Percentiles rank a stretch among this genome's conserved stretches.
phyloP scores from a whole-genome alignment of 2,888 invertebrate genomes.

The Xestoiulus laeticollis region DNA sequence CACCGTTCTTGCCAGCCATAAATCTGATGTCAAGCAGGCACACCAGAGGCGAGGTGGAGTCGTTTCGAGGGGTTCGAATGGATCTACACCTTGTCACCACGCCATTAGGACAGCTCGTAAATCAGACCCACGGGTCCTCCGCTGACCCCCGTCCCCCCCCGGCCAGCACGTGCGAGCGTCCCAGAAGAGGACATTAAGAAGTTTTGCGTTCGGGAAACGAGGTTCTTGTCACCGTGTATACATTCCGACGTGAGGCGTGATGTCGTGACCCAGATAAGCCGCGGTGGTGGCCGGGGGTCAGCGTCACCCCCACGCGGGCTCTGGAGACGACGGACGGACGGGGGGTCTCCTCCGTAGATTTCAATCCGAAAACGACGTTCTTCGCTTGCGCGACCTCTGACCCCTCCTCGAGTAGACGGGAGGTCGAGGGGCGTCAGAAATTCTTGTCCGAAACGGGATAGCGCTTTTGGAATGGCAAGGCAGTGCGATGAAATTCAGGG shows the following conservation, averaged over 20 bases:
- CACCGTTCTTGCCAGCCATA: neutral
- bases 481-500: too few relatives aligned
- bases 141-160: neutral
- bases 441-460: too few relatives aligned
- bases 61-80: neutral
- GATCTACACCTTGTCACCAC: slow-evolving; percentile 19
- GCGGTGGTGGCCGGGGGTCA: neutral
- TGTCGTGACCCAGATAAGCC: neutral
- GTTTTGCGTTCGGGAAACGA: neutral
- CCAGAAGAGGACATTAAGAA: too few relatives aligned
- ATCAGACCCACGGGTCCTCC: neutral
- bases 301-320: neutral
- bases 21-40: neutral
- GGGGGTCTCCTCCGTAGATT: too few relatives aligned
- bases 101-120: slow-evolving; percentile 19
- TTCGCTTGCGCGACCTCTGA: too few relatives aligned
- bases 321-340: too few relatives aligned
- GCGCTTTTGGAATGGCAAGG: too few relatives aligned
- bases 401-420: too few relatives aligned
- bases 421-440: too few relatives aligned
- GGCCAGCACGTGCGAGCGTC: neutral
- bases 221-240: neutral
- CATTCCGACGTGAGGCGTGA: neutral
- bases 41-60: neutral
- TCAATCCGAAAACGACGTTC: too few relatives aligned